Evolutionary conservation across 2,113 vertebrate species (phyloP), one percentile per base, ranked within the genome.

Genomic region (Pedetes capensis): DNA sequence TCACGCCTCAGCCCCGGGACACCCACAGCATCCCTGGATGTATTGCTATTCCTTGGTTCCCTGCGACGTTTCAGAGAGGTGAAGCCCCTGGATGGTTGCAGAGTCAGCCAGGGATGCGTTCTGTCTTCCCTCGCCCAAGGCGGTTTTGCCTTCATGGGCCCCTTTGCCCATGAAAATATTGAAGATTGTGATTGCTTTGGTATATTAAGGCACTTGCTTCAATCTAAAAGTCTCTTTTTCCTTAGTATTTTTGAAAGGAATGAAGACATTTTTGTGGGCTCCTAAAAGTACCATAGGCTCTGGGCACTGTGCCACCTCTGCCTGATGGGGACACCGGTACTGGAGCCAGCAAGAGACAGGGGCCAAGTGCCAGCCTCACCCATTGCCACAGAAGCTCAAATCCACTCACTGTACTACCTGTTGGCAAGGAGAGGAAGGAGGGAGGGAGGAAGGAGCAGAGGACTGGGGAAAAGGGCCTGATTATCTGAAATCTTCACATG

Each of bases 211-310:
- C 34, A 14, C 29, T 29, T 87, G 63, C 37, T 80, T 57, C 57
- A 39, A 25, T 34, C 81, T 75, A 13, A 55, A 94, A 90, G n/a
- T 75, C 47, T 8, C 11, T 17, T 59, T 91, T 93, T 75, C 68
- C 95, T 88, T 81, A 34, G 47, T 13, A 76, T 82, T 72, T n/a
- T 87, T 61, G 69, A 68, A 89, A 93, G 37, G 88, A 79, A 91
- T 82, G n/a, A 53, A 81, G n/a, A 83, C 51, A 63, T 79, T 39
- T 79, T 29, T 42, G 37, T 72, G 88, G 51, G 63, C 6, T 37
- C 7, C 29, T 12, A 8, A 68, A 53, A 68, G 51, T 47, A 32
- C 10, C 8, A 1, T 64, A 47, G 20, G 34, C 32, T 13, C 75
- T 53, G 32, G 37, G 51, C 18, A 49, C 32, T 25, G 12, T 8